Conservation (phyloP, 1,140 invertebrate species). For the Papilio glaucus region DNA sequence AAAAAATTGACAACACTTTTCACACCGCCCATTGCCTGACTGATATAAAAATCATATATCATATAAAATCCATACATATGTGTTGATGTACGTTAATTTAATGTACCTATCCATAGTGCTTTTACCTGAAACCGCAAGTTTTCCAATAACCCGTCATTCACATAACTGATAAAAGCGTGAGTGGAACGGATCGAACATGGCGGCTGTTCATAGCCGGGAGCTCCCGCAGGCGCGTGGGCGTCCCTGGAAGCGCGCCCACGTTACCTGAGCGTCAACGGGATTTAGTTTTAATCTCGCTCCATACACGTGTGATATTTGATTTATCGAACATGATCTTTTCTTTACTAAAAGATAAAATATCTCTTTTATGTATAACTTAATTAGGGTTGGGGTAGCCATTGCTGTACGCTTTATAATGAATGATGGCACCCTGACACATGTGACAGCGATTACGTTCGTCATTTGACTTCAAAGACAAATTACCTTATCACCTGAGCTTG, state of each 20-base stretch:
- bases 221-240: background rate
- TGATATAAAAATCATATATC: no score
- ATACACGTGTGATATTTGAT: background rate
- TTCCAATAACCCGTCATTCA: background rate
- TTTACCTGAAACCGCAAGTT: background rate
- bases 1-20: no score
- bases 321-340: background rate
- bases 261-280: background rate
- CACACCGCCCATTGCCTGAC: no score
- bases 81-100: no score
- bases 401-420: no score
- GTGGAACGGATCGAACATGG: background rate
- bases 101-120: background rate
- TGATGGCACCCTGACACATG: no score
- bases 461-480: no score
- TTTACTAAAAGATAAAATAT: background rate
- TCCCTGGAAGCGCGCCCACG: constrained; percentile 3
- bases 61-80: no score
- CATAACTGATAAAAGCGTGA: background rate
- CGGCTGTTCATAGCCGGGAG: background rate
- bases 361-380: no score
- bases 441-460: no score
- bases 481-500: no score
- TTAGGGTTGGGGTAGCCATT: no score
- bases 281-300: background rate